Percentiles rank a stretch among this genome's conserved stretches.
Conservation (phyloP, 2,797 vertebrate species). For the Rousettus madagascariensis region DNA sequence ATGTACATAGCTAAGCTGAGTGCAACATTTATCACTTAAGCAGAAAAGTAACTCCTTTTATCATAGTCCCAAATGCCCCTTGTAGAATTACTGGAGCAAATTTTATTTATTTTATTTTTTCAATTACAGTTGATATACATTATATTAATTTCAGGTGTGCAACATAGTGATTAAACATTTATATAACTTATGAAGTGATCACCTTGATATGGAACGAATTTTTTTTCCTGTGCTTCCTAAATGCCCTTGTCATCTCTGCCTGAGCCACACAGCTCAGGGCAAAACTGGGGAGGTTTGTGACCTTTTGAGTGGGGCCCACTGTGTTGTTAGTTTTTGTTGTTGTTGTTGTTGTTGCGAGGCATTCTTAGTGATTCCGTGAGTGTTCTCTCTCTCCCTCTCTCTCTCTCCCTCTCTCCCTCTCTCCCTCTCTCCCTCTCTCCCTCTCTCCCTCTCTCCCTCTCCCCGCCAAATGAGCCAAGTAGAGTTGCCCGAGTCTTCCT, state of each 20-base stretch:
- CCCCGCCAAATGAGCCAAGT: not conserved
- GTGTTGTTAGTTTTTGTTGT: not conserved
- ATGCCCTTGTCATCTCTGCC: not conserved
- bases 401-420: not conserved
- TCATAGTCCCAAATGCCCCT: not conserved
- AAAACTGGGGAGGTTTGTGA: not conserved
- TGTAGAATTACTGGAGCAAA: not conserved
- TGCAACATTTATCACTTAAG: not conserved
- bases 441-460: not conserved
- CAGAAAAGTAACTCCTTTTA: conserved; percentile 33
- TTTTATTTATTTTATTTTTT: not conserved
- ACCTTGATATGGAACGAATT: not conserved
- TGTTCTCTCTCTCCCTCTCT: not conserved
- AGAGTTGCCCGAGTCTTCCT: not conserved
- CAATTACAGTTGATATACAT: not conserved
- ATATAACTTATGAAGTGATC: not conserved
- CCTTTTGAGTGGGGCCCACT: not conserved
- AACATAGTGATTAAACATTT: not conserved
- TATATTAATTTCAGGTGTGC: not conserved
- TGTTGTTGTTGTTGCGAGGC: not conserved
- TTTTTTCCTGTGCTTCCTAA: conserved; percentile 20
- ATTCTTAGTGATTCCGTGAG: not conserved
- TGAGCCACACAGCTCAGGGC: not conserved
- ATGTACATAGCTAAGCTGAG: not conserved
- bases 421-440: not conserved